Conservation (phyloP, 1,140 invertebrate genomes). For the Gryllus bimaculatus region DNA sequence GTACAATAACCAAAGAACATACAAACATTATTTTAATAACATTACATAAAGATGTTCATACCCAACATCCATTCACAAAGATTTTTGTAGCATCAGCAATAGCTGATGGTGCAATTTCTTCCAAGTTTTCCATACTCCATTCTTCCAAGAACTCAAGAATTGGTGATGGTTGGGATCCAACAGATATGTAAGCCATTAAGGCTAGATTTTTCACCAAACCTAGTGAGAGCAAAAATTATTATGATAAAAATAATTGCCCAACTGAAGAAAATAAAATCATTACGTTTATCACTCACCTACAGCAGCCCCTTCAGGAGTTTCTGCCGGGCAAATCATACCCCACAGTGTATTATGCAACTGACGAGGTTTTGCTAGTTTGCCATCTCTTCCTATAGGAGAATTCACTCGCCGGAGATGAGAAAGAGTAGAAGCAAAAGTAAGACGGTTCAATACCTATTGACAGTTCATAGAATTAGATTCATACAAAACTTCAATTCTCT, state of each 20-base stretch:
- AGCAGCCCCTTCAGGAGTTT: conserved; percentile 94
- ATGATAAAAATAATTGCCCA: not conserved
- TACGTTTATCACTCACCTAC: conserved; percentile 42
- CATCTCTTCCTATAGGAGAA: conserved; percentile 96
- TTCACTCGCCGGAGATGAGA: conserved; percentile 96
- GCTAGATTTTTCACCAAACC: conserved; percentile 92
- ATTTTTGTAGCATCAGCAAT: conserved; percentile 97
- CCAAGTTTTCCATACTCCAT: conserved; percentile 99
- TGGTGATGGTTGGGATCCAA: conserved; percentile 94
- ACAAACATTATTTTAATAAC: not conserved
- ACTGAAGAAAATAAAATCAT: not conserved
- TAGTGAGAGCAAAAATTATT: not conserved
- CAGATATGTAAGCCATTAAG: conserved; percentile 98
- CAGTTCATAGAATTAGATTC: not conserved
- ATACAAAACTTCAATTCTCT: not conserved
- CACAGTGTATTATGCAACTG: conserved; percentile 97
- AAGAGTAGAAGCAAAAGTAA: conserved; percentile 96
- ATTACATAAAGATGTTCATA: conserved; percentile 29
- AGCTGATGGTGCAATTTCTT: conserved; percentile 93
- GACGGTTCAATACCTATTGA: conserved; percentile 79
- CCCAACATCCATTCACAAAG: conserved; percentile 99
- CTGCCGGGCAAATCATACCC: conserved; percentile 99
- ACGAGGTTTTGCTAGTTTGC: conserved; percentile 94
- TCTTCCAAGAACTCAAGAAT: conserved; percentile 99
- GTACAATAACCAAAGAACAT: not conserved